Conservation (phyloP, 92 coral and sea anemone genomes). For the Parazoanthus swiftii region DNA sequence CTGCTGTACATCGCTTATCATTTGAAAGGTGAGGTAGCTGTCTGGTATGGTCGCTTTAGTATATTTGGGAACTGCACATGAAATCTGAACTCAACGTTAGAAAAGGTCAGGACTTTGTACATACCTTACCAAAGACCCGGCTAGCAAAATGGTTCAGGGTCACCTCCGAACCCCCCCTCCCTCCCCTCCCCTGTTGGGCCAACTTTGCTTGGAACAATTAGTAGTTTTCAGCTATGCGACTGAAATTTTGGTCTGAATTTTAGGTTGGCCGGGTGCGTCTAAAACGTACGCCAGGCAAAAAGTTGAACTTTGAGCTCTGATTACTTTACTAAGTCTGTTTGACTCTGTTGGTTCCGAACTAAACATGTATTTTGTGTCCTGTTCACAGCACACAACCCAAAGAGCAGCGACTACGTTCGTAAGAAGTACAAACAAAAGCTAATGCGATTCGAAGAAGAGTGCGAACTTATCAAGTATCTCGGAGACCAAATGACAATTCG, state of each 20-base stretch:
- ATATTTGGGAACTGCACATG: background rate
- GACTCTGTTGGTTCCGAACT: background rate
- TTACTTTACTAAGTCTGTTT: background rate
- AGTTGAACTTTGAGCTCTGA: background rate
- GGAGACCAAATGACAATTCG: constrained; percentile 88
- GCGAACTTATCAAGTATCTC: constrained; percentile 89
- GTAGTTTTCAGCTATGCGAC: too few species aligned
- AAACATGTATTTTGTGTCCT: constrained; percentile 11
- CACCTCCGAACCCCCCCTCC: too few species aligned
- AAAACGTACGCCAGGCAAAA: too few species aligned
- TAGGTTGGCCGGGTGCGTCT: too few species aligned
- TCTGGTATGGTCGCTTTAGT: background rate
- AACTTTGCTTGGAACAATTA: too few species aligned
- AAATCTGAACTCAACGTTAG: too few species aligned
- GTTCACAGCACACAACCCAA: constrained; percentile 89
- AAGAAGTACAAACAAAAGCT: constrained; percentile 91
- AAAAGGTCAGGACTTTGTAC: too few species aligned
- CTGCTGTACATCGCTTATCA: constrained; percentile 90
- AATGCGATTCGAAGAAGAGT: constrained; percentile 87
- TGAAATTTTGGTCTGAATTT: too few species aligned
- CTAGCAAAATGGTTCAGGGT: too few species aligned
- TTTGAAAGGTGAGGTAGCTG: constrained; percentile 72
- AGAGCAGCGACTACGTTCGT: constrained; percentile 90
- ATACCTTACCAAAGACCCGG: too few species aligned
- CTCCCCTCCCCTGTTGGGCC: too few species aligned